Percentiles rank a stretch among this genome's conserved stretches.
These are phyloP conservation scores for Mus spretus DNA, from an alignment of 2,797 vertebrate genomes.

Conservation along the genomic window DNA sequence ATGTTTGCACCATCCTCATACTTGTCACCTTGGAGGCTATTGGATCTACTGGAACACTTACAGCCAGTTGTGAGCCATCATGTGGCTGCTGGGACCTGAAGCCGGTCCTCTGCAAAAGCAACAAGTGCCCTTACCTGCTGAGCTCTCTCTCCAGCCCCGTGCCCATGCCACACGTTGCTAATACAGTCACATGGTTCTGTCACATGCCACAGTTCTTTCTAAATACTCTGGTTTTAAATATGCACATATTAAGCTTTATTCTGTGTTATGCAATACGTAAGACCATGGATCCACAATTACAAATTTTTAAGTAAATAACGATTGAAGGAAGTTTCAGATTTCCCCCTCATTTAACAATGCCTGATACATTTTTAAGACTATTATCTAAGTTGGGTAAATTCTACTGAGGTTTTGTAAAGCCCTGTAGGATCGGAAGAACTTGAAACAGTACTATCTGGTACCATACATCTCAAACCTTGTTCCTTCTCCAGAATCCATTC, in stretches of 20 bases:
- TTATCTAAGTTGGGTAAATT: background rate
- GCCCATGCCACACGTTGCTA: background rate
- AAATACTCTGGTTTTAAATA: background rate
- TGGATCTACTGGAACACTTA: background rate
- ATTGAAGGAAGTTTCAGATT: background rate
- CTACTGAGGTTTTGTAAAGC: background rate
- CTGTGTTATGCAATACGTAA: background rate
- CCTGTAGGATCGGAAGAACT: background rate
- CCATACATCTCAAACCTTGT: background rate
- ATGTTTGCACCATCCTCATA: background rate
- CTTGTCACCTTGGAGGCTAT: background rate
- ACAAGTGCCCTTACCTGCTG: background rate
- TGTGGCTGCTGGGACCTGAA: background rate
- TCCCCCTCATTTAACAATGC: background rate
- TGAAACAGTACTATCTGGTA: background rate
- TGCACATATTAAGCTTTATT: background rate
- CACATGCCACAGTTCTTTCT: background rate
- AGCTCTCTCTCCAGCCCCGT: background rate
- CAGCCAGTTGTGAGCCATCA: background rate
- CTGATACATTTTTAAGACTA: background rate
- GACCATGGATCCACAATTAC: background rate
- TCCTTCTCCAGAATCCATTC: background rate
- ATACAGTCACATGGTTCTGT: background rate
- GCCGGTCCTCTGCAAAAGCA: background rate
- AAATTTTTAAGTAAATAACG: background rate